Evolutionary conservation across 1,140 invertebrate species (phyloP), one percentile per base, ranked within the genome.

Genomic region (Zophobas morio): DNA sequence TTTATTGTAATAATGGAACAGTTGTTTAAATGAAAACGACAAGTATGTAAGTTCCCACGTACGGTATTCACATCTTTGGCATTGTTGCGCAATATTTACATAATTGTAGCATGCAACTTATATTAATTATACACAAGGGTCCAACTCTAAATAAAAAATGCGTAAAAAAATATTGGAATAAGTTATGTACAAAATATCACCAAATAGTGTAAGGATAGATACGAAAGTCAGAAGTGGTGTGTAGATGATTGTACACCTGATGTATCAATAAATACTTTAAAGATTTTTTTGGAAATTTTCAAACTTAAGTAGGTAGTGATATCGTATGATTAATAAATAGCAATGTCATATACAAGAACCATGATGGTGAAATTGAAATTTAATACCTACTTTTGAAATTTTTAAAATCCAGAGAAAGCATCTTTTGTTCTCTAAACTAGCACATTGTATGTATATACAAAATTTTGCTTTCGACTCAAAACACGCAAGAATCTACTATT

Each of bases 11-110:
- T 70, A 75, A 57, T 75, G 53, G 74, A 74, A 74, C 74, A 70
- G 42, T 63, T 32, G 49, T 51, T 53, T 33, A 54, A 42, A 74
- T 47, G 40, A 47, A 70, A 70, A 79, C 79, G 78, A 80, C 75
- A 73, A 66, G 74, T 81, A 57, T 66, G 73, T 73, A 49, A 66
- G 54, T 80, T 81, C 80, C 78, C 78, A 81, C 78, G 66, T 57
- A 57, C 39, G 39, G 46, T 77, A 56, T 79, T 79, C 78, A 79
- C 70, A 79, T 81, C 80, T 81, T 81, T 81, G 80, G 80, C 77
- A 81, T 72, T 71, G 73, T 80, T 80, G 75, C 57, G 79, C 75
- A 78, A 80, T 78, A 56, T 71, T 76, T 79, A 81, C 78, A 81
- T 74, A 78, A 78, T 75, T 75, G 71, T 51, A 71, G 49, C 47